These are phyloP conservation scores for Valencia hispanica DNA, from an alignment of 2,797 vertebrate species.

Conservation along the genomic window DNA sequence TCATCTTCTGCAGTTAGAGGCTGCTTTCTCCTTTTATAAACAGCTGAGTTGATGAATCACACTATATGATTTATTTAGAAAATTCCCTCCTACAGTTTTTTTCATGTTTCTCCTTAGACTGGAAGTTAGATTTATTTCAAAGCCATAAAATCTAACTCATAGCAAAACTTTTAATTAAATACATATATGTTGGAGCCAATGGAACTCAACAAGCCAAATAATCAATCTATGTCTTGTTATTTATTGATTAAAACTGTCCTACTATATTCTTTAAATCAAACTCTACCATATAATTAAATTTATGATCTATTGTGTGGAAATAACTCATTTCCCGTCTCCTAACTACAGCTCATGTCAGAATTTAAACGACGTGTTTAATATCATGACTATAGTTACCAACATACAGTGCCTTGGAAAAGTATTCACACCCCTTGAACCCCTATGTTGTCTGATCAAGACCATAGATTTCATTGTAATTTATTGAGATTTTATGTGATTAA, in stretches of 20 bases:
- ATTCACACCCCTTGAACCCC: background rate
- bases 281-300: background rate
- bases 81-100: background rate
- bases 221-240: slow-evolving; percentile 4
- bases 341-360: background rate
- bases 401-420: background rate
- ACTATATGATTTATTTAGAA: slow-evolving; percentile 17
- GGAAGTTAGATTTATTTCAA: background rate
- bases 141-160: background rate
- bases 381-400: background rate
- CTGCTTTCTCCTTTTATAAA: slow-evolving; percentile 19
- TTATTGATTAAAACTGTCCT: background rate
- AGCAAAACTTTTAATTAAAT: background rate
- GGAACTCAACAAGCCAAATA: background rate
- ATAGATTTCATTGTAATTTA: background rate
- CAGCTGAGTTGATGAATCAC: slow-evolving; percentile 17
- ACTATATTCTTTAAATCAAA: background rate
- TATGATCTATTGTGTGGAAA: background rate
- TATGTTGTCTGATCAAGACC: background rate
- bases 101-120: background rate
- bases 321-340: background rate
- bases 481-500: background rate
- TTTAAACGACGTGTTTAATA: background rate
- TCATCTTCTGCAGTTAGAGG: slow-evolving; percentile 15
- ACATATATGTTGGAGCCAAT: background rate